phyloP scores from a whole-genome alignment of 2,888 invertebrate species.

The Liopterus haemorrhoidalis region DNA sequence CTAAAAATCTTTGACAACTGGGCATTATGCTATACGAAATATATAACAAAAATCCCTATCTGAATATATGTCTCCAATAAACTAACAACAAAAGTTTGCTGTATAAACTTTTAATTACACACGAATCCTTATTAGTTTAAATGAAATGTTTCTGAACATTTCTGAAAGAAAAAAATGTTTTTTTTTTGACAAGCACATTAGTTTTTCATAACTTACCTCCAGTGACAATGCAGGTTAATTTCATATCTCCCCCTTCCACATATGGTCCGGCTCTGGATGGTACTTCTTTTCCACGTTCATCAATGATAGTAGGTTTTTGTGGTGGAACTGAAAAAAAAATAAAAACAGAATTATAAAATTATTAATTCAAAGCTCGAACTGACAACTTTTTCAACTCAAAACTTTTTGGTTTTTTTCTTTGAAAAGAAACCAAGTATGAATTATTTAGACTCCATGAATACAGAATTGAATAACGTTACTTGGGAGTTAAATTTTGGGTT shows the following conservation, averaged over 20 bases:
- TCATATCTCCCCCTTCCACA: constrained; percentile 63
- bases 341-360: constrained; percentile 4
- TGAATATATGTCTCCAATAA: no score
- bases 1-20: no score
- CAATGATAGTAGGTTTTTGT: constrained; percentile 65
- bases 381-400: no score
- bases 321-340: constrained; percentile 62
- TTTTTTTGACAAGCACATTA: no score
- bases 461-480: constrained; percentile 1
- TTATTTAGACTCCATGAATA: background rate
- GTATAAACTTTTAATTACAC: no score
- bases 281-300: constrained; percentile 60
- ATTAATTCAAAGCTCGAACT: background rate
- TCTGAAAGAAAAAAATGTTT: background rate
- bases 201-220: constrained; percentile 67
- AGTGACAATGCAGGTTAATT: constrained; percentile 67
- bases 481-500: no score
- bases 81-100: no score
- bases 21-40: no score
- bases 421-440: background rate
- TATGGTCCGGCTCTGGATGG: constrained; percentile 64
- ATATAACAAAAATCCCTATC: no score
- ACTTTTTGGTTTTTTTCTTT: background rate
- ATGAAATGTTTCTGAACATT: no score
- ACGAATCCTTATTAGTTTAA: no score